A percentile compares a stretch with the other conserved stretches of the same genome.
phyloP scores from a whole-genome alignment of 2,113 vertebrate genomes.

The Nesospiza acunhae region DNA sequence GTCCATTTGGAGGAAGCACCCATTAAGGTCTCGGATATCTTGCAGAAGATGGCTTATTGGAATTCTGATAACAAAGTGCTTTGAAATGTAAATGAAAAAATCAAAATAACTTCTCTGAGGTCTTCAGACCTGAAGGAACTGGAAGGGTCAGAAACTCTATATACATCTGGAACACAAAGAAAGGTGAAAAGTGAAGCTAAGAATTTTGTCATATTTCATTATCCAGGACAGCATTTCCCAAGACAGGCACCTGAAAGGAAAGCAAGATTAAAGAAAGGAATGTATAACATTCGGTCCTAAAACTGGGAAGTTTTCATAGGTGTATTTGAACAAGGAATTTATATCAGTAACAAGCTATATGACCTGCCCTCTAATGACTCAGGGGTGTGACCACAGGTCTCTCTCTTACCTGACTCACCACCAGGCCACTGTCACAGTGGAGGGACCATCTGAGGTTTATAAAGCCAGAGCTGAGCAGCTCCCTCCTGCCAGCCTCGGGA shows the following conservation, averaged over 20 bases:
- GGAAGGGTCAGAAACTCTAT: neutral
- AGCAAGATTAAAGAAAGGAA: neutral
- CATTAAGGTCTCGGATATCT: neutral
- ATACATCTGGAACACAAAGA: neutral
- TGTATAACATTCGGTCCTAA: neutral
- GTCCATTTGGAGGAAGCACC: neutral
- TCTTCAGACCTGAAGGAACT: neutral
- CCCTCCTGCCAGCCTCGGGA: neutral
- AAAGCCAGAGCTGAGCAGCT: neutral
- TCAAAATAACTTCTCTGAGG: neutral
- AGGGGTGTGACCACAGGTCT: neutral
- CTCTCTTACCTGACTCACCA: neutral
- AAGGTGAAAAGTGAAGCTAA: neutral
- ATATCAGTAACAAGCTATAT: neutral
- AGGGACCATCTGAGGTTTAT: neutral
- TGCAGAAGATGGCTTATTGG: neutral
- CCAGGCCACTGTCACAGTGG: fast-evolving
- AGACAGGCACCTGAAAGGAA: neutral
- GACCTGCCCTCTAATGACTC: neutral
- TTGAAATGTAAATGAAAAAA: neutral
- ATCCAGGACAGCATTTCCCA: neutral
- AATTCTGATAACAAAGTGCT: neutral
- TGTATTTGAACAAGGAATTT: neutral
- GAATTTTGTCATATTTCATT: neutral
- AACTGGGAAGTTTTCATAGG: neutral